phyloP scores from a whole-genome alignment of 2,797 vertebrate genomes.

The Spatula versicolor region DNA sequence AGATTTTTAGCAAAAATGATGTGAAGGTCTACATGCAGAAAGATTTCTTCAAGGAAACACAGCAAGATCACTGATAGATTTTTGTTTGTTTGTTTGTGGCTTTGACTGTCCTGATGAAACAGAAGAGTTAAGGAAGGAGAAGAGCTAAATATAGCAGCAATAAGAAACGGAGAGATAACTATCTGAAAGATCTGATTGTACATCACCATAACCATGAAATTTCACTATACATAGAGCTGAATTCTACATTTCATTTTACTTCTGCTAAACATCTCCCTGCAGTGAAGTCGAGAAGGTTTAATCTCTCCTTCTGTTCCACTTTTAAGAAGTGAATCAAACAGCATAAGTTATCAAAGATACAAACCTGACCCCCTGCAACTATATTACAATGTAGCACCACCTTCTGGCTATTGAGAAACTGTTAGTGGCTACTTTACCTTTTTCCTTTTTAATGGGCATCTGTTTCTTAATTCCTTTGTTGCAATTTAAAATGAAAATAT shows the following conservation, averaged over 20 bases:
- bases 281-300: background rate
- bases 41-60: background rate
- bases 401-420: slow-evolving; percentile 73
- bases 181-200: background rate
- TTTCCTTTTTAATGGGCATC: background rate
- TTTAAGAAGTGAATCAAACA: slow-evolving; percentile 10
- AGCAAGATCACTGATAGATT: no score
- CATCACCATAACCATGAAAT: background rate
- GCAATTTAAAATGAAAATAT: slow-evolving; percentile 23
- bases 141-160: background rate
- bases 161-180: background rate
- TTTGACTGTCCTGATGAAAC: background rate
- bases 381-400: slow-evolving; percentile 77
- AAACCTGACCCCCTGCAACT: slow-evolving; percentile 44
- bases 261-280: background rate
- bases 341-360: background rate
- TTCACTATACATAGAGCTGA: background rate
- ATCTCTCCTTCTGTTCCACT: background rate
- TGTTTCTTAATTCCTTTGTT: slow-evolving; percentile 22
- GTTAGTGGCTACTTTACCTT: background rate
- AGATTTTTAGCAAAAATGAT: background rate
- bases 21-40: background rate
- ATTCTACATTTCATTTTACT: background rate
- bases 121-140: background rate
- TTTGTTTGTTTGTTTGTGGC: background rate